Conservation (phyloP, 2,888 invertebrate species). For the Agrochola circellaris region DNA sequence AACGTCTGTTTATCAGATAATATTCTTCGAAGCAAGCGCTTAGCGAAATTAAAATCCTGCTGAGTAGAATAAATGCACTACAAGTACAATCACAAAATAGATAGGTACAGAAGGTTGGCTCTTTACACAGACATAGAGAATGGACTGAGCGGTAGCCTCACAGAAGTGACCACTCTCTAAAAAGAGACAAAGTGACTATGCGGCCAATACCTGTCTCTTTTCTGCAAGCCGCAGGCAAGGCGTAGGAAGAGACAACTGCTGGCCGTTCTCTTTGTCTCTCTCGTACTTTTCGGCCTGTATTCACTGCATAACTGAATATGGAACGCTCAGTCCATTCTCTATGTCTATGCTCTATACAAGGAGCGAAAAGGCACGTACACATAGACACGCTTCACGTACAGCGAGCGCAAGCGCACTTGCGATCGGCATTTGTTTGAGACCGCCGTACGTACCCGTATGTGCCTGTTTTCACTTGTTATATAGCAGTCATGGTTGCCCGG, state of each 20-base stretch:
- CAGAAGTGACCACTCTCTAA: too few species aligned
- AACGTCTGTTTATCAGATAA: slow-evolving; percentile 22
- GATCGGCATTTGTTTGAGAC: neutral
- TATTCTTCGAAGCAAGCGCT: slow-evolving; percentile 37
- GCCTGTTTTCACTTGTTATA: too few species aligned
- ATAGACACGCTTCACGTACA: neutral
- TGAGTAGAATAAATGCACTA: slow-evolving; percentile 35
- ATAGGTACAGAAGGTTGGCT: neutral
- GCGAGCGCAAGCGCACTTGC: neutral
- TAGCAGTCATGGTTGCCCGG: neutral
- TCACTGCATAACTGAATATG: too few species aligned
- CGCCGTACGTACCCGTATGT: neutral
- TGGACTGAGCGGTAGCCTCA: too few species aligned
- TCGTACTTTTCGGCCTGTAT: too few species aligned
- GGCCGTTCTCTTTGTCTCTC: too few species aligned
- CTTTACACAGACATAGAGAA: too few species aligned
- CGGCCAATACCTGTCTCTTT: too few species aligned
- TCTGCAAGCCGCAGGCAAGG: too few species aligned
- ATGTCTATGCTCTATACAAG: neutral
- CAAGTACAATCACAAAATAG: neutral
- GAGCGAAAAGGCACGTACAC: neutral
- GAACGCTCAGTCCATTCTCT: too few species aligned
- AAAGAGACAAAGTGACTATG: too few species aligned
- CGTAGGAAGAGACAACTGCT: too few species aligned
- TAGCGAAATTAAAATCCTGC: slow-evolving; percentile 45